phyloP scores from a whole-genome alignment of 1,140 invertebrate species.

The Drosophila chauvacae region DNA sequence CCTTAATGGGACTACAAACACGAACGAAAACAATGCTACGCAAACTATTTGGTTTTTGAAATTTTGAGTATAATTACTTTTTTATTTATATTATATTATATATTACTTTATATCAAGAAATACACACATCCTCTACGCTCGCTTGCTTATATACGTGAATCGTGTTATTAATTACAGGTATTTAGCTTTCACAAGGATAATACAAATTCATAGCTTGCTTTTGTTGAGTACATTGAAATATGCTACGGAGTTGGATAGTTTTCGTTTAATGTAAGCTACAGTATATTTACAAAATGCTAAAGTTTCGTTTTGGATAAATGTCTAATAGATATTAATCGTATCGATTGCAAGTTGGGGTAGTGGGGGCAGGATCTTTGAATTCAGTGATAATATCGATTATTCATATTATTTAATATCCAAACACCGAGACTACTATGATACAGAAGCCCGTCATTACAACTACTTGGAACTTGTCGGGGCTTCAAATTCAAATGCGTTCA shows the following conservation, averaged over 20 bases:
- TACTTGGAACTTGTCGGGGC: constrained; percentile 30
- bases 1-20: neutral
- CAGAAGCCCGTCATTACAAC: constrained; percentile 25
- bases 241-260: constrained; percentile 31
- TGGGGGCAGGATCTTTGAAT: constrained; percentile 37
- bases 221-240: constrained; percentile 34
- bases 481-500: constrained; percentile 45
- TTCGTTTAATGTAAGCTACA: constrained; percentile 17
- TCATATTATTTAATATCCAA: constrained; percentile 51
- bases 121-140: constrained; percentile 22
- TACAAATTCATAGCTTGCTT: constrained; percentile 40
- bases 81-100: constrained; percentile 40
- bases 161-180: constrained; percentile 27
- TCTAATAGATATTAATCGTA: constrained; percentile 37
- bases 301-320: constrained; percentile 31
- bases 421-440: constrained; percentile 47
- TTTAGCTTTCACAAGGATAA: constrained; percentile 32
- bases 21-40: neutral
- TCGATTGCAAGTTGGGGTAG: constrained; percentile 27
- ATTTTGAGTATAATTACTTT: constrained; percentile 49
- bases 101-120: constrained; percentile 39
- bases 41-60: constrained; percentile 1
- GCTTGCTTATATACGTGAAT: constrained; percentile 15
- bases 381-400: constrained; percentile 44
- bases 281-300: constrained; percentile 47